Base-by-base conservation (phyloP, 2,888 invertebrate species). In the Himalopsyche japonica region DNA sequence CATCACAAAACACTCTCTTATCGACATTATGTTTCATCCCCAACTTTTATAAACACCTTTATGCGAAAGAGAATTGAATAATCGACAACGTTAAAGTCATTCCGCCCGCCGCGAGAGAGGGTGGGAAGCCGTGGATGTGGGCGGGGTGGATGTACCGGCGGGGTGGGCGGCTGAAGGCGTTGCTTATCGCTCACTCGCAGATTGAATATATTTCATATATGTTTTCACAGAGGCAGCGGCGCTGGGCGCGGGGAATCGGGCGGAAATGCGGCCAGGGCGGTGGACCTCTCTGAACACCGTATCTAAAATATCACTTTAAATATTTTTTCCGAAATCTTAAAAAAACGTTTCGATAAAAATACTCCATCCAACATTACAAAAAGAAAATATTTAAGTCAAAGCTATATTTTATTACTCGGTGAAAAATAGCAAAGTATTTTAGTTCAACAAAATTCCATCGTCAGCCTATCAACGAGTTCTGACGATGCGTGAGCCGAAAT, bases 151-250 rank as follows among this genome's bases (percentile, higher is more conserved):
- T 87, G 86, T 77, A 76, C 76, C 86, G 85, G 84, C 20, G 81
- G 70, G 84, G 88, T 88, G 87, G 86, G 88, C 87, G 87, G 88
- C 87, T 87, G 88, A 88, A 88, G 89, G 89, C 89, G 88, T 88
- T 88, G 88, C 93, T 94, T 94, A 95, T 95, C 94, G 91, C 90
- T 87, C 88, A 91, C 90, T 91, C 92, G 92, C 94, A 94, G 94
- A 94, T 94, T 94, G 94, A 94, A 94, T 94, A 94, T 93, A 94
- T 94, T 94, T 94, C 94, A 94, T 93, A 93, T 93, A 87, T 86
- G 91, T 91, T 90, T 91, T 90, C 91, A 90, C 90, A 91, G 89
- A 90, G 70, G 89, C 85, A 76, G 79, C 34, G 82, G 85, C 80
- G 77, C 64, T 47, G 81, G 79, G 81, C 64, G 81, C 32, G 43